Evolutionary conservation across 2,113 vertebrate genomes (phyloP).

Genomic region (Naja naja): DNA sequence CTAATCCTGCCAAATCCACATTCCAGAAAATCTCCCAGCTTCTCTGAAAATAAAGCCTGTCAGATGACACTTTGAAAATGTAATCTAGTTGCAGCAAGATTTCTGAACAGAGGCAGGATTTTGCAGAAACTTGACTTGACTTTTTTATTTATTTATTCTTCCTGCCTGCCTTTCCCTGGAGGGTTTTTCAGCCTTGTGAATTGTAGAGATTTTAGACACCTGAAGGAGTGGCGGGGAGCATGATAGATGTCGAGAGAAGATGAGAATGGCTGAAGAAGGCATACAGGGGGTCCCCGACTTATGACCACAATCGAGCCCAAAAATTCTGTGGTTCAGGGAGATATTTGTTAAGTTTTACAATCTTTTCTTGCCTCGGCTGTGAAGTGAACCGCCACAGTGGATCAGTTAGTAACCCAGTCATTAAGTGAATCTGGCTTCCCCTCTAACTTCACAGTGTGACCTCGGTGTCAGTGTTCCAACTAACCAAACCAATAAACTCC

Average conservation of each 20-base stretch:
- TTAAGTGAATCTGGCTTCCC: neutral
- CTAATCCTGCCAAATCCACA: constrained; percentile 71
- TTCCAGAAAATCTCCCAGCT: constrained; percentile 66
- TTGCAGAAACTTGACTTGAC: neutral
- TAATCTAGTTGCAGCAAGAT: constrained; percentile 54
- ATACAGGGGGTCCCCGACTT: neutral
- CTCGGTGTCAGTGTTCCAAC: too few species aligned
- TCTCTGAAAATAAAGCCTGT: constrained; percentile 66
- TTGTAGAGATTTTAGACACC: neutral
- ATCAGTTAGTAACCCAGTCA: neutral
- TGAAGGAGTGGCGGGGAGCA: neutral
- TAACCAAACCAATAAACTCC: too few species aligned
- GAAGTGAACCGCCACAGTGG: neutral
- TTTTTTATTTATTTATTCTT: neutral
- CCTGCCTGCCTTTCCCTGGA: neutral
- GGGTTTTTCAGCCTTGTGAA: neutral
- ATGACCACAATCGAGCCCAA: neutral
- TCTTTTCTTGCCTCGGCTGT: neutral
- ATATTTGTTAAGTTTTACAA: neutral
- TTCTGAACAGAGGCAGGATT: constrained; percentile 39
- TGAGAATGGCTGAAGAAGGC: neutral
- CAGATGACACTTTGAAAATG: constrained; percentile 58
- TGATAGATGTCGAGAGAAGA: neutral
- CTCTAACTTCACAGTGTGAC: too few species aligned
- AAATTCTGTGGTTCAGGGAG: neutral